These are phyloP conservation scores for Ovis aries DNA, from an alignment of 2,113 vertebrate species.

Conservation along the genomic window ARS-UI_Ramb_v3.0 NC_056068.1:54342501-54343000, in stretches of 20 bases:
- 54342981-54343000: background rate
- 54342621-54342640: background rate
- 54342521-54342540: background rate
- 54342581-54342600: background rate
- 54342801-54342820: too few species aligned
- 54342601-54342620: background rate
- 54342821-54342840: background rate
- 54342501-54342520: background rate
- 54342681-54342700: background rate
- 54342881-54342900: background rate
- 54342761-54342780: background rate
- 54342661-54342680: background rate
- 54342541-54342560: background rate
- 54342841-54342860: background rate
- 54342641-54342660: background rate
- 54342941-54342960: background rate
- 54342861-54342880: background rate
- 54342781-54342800: fast-evolving
- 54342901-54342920: background rate
- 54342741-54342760: background rate
- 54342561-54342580: background rate
- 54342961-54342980: background rate
- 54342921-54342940: background rate
- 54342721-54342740: background rate
- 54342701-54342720: background rate